Conservation (phyloP, 2,797 vertebrate species). For the Anguilla obscura region DNA sequence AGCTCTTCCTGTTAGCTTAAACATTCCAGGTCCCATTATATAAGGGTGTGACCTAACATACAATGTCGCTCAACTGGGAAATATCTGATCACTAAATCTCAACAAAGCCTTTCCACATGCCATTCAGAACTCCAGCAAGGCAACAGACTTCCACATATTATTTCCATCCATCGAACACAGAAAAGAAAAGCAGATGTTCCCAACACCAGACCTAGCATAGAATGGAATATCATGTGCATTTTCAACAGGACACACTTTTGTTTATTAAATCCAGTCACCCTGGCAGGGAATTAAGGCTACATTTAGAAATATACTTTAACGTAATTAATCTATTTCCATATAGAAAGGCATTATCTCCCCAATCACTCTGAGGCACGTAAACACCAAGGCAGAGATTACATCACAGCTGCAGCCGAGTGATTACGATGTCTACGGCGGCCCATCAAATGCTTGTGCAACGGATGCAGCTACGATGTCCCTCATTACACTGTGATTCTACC, state of each 20-base stretch:
- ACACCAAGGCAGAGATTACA: conserved; percentile 24
- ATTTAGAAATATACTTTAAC: background rate
- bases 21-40: background rate
- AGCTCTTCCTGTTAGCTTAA: background rate
- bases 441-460: background rate
- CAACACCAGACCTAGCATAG: background rate
- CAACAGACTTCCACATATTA: background rate
- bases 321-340: background rate
- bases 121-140: background rate
- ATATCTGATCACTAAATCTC: background rate
- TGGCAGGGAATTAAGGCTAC: conserved; percentile 13
- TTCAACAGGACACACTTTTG: background rate
- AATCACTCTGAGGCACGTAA: conserved; percentile 11
- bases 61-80: background rate
- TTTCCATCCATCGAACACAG: background rate
- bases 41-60: background rate
- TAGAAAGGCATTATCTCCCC: conserved; percentile 18
- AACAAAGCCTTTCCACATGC: background rate
- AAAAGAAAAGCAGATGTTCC: background rate
- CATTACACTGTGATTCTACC: background rate
- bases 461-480: background rate
- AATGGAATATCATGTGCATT: background rate
- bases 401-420: background rate
- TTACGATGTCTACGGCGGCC: conserved; percentile 2
- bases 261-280: conserved; percentile 5